Evolutionary conservation across 64 coral and sea anemone species (phyloP), one percentile per base, ranked within the genome.

Genomic region (Dendronephthya gigantea): DNA sequence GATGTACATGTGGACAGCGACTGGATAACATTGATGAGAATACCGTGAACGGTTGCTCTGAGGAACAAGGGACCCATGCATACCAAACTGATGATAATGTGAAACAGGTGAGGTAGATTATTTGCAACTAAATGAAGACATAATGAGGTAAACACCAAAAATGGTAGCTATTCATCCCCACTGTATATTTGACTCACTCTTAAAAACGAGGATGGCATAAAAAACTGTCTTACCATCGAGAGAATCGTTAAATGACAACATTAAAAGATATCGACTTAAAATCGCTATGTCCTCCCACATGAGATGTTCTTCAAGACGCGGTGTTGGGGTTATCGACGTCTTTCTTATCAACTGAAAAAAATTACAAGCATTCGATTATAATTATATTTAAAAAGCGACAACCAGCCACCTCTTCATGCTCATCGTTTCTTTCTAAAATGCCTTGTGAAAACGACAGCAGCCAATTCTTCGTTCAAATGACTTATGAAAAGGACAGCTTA

Each of bases 231-330:
- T 66, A 98, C 95, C 95, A 30, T 98, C 95, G 68, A 98, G 92
- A 39, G 92, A 98, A 68, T 98, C 95, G 47, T 98, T 98, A 56
- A 98, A 98, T 25, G 95, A 98, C 28, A 98, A 74, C 95, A 98
- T 98, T 7, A 98, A 84, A 11, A 98, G 87, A 89, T 98, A 98
- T 37, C 95, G 85, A 86, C 90, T 93, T 23, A 98, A 87, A 34
- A 98, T 98, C 36, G 95, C 95, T 4, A 98, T 92, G 68, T 98
- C 95, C 68, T 98, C 91, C 95, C 95, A 98, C 95, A 98, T 98
- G 12, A 98, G 83, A 29, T 98, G 95, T 82, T 88, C 89, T 35
- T 98, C 92, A 36, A 98, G 82, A 30, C 95, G 95, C 28, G 93
- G 87, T 11, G 95, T 98, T 36, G 95, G 95, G 40, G 95, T 93